Base-by-base conservation (phyloP, 2,797 vertebrate species). In the Sebastes reedi region DNA sequence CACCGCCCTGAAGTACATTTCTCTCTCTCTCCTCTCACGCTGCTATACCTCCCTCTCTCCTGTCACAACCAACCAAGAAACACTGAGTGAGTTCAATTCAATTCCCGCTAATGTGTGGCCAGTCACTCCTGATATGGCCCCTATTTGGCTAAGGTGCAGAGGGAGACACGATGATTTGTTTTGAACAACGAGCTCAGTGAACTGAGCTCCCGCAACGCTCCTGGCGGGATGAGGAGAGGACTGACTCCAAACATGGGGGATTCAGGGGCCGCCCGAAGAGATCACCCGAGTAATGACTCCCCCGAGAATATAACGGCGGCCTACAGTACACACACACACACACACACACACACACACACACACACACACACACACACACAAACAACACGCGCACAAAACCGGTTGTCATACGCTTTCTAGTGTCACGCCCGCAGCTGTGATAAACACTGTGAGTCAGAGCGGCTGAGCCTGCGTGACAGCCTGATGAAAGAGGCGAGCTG, bases 391-490 rank as follows among this genome's bases (percentile, higher is more conserved):
- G 7, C 61, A 20, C 55, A 69, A 68, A 55, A 64, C 27, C 5
- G 13, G 60, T 72, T 77, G 84, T 88, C 89, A 80, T 65, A 82
- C 71, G 22, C 87, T 80, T 74, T 87, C 81, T 52, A 77, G 81
- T 84, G 85, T 87, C 75, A 67, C 25, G 74, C 91, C 81, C 0
- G 79, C 34, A 70, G 88, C 87, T 83, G 88, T 32, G 89, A 89
- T 90, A 83, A 91, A 87, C 87, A 83, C 79, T 55, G 76, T 79
- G 80, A 91, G 85, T 90, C 88, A 88, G 72, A 82, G 83, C 11
- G 25, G 70, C 78, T 74, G 84, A 72, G 77, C 27, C 66, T 27
- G 77, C 64, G 81, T 81, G 89, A 85, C 89, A 88, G 83, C 66
- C 81, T 78, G 87, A 84, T 84, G 88, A 85, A 85, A 77, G 86